Base-by-base conservation (phyloP, 2,113 vertebrate species). In the Bos indicus region DNA sequence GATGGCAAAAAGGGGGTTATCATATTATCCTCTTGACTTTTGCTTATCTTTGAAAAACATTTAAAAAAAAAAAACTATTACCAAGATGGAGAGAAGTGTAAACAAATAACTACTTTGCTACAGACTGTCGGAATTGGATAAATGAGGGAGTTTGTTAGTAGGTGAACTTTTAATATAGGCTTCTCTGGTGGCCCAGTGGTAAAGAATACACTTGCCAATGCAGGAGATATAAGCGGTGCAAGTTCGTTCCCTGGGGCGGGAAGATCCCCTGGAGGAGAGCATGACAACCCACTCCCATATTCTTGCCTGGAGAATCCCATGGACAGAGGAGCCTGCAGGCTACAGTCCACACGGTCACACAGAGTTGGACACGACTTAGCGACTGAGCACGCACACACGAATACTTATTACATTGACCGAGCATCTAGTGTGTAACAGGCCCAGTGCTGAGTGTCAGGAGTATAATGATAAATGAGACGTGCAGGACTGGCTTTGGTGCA, bases 41-140 rank as follows among this genome's bases (percentile, higher is more conserved):
- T n/a, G 60, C 56, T 13, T 56, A 43, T 88, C 28, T 92, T 95
- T 94, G 85, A 56, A 91, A 59, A 56, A 90, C 57, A 36, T 74
- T n/a, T 2, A 71, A 67, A 25, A 74, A 26, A 60, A 81, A 74
- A 23, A 87, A 81, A 15, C 25, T 94, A 60, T 23, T 30, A 74
- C 82, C n/a, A 74, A 82, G 56, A 83, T 83, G 11, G 40, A 62
- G 40, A 60, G 57, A 90, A 81, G 81, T 56, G 52, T 56, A 56
- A 14, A 84, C 25, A 92, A 83, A n/a, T 54, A 43, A 62, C 28
- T 30, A 12, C 57, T 83, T 43, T 48, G 7, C 48, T 80, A 80
- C 40, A 74, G 57, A 78, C 28, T 40, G 23, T 36, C 86, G 51
- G 71, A 56, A 51, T 7, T 17, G 25, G 59, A 0, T 43, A 78